Percentiles rank a stretch among this genome's conserved stretches.
These are phyloP conservation scores for Tapera naevia DNA, from an alignment of 2,797 vertebrate genomes.

Conservation along the genomic window DNA sequence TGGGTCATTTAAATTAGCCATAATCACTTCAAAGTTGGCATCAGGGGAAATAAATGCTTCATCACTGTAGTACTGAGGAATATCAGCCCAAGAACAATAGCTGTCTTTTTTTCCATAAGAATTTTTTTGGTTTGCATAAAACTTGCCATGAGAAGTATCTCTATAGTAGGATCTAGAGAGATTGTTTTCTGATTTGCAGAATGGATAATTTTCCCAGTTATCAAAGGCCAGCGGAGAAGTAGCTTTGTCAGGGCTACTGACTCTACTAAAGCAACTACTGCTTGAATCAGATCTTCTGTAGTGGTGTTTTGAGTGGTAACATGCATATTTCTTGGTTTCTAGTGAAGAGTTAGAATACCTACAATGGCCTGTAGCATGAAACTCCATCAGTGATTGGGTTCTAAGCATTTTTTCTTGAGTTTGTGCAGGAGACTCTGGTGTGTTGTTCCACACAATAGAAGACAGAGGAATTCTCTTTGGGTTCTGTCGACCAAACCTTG, in stretches of 20 bases:
- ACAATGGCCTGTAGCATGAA: constrained; percentile 34
- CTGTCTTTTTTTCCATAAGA: constrained; percentile 50
- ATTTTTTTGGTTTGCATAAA: constrained; percentile 47
- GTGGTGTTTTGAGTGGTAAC: constrained; percentile 59
- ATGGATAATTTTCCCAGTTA: constrained; percentile 72
- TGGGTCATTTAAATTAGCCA: constrained; percentile 36
- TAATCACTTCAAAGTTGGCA: constrained; percentile 58
- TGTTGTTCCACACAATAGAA: constrained; percentile 78
- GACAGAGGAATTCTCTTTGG: constrained; percentile 78
- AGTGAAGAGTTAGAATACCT: constrained; percentile 39
- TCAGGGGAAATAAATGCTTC: constrained; percentile 56
- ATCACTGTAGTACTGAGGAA: constrained; percentile 48
- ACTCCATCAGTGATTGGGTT: constrained; percentile 72
- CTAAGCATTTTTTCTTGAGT: constrained; percentile 51
- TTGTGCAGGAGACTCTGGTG: constrained; percentile 39
- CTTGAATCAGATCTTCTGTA: constrained; percentile 50
- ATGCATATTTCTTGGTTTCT: constrained; percentile 54
- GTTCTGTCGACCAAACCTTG: constrained; percentile 59
- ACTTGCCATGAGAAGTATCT: constrained; percentile 38
- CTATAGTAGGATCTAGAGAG: constrained; percentile 57
- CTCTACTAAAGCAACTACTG: constrained; percentile 24
- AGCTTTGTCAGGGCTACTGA: constrained; percentile 33
- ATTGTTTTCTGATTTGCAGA: constrained; percentile 63
- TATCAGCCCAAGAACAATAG: constrained; percentile 50
- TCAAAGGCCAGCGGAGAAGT: constrained; percentile 49